Evolutionary conservation across 2,888 invertebrate species (phyloP), one percentile per base, ranked within the genome.

Genomic region (Eupithecia insigniata): DNA sequence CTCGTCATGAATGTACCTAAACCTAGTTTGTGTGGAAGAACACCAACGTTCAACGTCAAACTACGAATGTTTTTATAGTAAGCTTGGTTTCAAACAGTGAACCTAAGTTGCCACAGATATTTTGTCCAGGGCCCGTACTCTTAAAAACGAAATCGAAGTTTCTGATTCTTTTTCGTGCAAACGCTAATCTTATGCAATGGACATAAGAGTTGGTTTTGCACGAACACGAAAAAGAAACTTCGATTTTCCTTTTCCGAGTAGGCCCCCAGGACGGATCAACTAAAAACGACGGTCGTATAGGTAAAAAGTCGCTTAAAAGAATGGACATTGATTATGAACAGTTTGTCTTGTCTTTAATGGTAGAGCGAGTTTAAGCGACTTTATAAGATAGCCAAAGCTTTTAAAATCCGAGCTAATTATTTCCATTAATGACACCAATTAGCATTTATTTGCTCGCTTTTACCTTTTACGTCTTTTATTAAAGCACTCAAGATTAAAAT

Each of bases 401-500:
- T 69, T 66, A 69, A 67, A 62, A 68, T 26, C 32, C 62, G 12
- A 64, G 26, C 61, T 70, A 70, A 73, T 73, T 66, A 70, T 39
- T 43, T 55, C 26, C 67, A 67, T 69, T 70, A 70, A 73, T 73
- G 69, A 26, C 36, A 32, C 43, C 64, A 58, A 36, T 67, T 61
- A 73, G 67, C 62, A 64, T 43, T 67, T 39, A 62, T 65, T 62
- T 72, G 39, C 60, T 34, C 55, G 30, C 51, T 66, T 67, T 67
- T 46, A 64, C 18, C 46, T 65, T 73, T 66, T 73, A 46, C 34
- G 55, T 30, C 28, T 65, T 66, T 26, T 28, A 14, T 36, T 43
- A 72, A 67, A 67, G 71, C 67, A 74, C 66, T 74, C 70, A 66
- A 74, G 71, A 71, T 76, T 83, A 84, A 83, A 84, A 83, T 83